Evolutionary conservation across 2,113 vertebrate genomes (phyloP), one percentile per base, ranked within the genome.

Genomic region (Tragelaphus strepsiceros): DNA sequence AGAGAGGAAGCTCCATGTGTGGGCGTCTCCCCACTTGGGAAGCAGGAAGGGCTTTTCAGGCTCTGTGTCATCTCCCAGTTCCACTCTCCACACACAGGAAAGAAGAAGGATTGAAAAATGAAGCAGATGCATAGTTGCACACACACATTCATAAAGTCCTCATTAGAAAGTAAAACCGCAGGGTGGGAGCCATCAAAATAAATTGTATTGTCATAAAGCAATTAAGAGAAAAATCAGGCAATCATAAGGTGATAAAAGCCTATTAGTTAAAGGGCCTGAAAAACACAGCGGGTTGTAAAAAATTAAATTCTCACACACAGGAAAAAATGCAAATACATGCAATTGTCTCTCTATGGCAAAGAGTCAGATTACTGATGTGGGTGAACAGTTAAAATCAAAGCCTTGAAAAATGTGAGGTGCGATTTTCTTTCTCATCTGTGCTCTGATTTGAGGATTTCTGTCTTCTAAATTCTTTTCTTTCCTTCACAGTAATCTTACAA

Each of bases 161-260:
- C 93, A 94, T 97, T 95, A 97, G 80, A 95, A 97, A 98, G 91
- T 39, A 90, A 96, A 98, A 97, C 96, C 67, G 0, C 87, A 83
- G 90, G 96, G 90, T 96, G 87, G 96, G 94, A 97, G 96, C 91
- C 87, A 98, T 96, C 96, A 93, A 97, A 98, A 98, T 97, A 97
- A 98, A 98, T 98, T 98, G 93, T 98, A 98, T 98, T 98, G 97
- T 97, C 97, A 97, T 98, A 97, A 98, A 98, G 98, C 96, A 98
- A 98, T 98, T 98, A 98, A 93, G 97, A 98, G 98, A 97, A 98
- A 98, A 98, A 98, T 98, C 97, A 98, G 90, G 96, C 96, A 98
- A 98, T 98, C 98, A 98, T 94, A 98, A 98, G 98, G 98, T 98
- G 98, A 98, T 98, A 98, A 98, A 98, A 98, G 97, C 98, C 95